Evolutionary conservation across 2,113 vertebrate genomes (phyloP), one percentile per base, ranked within the genome.

Genomic region (Hylia prasina): DNA sequence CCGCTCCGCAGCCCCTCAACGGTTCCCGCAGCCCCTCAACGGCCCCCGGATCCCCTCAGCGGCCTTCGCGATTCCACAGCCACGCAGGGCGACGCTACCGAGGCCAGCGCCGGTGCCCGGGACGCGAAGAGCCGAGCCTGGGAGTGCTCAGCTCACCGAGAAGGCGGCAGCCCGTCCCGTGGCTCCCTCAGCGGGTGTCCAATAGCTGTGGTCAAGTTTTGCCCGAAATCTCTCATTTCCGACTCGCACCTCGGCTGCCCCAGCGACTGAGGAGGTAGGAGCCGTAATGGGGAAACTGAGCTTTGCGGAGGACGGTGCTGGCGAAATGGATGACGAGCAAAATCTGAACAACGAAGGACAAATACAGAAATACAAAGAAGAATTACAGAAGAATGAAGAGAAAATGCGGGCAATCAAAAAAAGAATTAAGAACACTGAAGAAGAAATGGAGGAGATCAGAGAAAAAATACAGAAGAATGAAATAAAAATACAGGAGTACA

Each of bases 151-250:
- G 10, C 0, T 35, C 10, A 4, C 47, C 6, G 39, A 44, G 13
- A 40, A 10, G 33, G 23, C 37, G 5, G 27, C 85, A 13, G 37
- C 30, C 2, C 0, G 11, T 16, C 17, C 39, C 1, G 1, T 0
- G 0, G 16, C 4, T 31, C 57, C 28, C 64, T 9, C 47, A 16
- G 19, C 6, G 0, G 11, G 10, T 22, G 15, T 5, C 9, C 50
- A 0, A 9, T 6, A 54, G 18, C 30, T 7, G 33, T 0, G n/a
- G 30, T 8, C 20, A 6, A 13, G 3, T 42, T 33, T 40, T 65
- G 3, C 45, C 47, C 22, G 1, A 42, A 53, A 40, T 57, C 18
- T 33, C 7, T 42, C 33, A 2, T 9, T 82, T 77, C 14, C 16
- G 5, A 2, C 30, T 5, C 2, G 1, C 10, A 9, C 5, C 24